Conservation (phyloP, 2,113 vertebrate species). For the Callorhinus ursinus region DNA sequence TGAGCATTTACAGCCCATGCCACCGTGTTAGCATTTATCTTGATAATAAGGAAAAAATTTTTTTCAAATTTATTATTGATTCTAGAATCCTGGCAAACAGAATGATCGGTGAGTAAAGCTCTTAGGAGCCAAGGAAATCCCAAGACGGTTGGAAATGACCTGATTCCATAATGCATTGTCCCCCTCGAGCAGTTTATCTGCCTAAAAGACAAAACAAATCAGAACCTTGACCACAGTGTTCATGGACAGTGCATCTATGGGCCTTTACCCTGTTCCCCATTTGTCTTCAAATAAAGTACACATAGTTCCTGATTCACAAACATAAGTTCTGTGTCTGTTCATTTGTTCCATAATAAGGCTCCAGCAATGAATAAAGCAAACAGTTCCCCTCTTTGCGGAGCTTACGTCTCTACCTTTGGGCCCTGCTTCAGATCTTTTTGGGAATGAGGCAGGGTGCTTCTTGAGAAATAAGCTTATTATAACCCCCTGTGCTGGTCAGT, state of each 20-base stretch:
- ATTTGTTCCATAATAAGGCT: background rate
- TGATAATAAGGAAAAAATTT: background rate
- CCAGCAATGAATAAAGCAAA: background rate
- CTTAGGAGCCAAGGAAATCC: background rate
- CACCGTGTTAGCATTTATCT: background rate
- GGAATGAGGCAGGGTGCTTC: background rate
- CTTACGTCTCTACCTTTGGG: background rate
- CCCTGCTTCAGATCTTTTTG: background rate
- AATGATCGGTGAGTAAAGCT: background rate
- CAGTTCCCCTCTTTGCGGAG: background rate
- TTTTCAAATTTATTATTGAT: background rate
- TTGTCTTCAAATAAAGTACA: background rate
- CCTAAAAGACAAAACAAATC: background rate
- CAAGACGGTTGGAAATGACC: background rate
- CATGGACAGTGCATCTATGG: background rate
- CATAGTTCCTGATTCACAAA: background rate
- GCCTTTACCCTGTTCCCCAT: background rate
- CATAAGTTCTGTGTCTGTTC: background rate
- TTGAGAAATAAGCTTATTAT: background rate
- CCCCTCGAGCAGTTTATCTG: background rate
- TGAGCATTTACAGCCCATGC: background rate
- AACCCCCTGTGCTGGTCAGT: no score
- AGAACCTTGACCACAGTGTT: accelerated
- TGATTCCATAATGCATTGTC: background rate
- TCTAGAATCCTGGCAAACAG: background rate